Conservation (phyloP, 2,888 invertebrate genomes). For the Plagodis dolabraria region DNA sequence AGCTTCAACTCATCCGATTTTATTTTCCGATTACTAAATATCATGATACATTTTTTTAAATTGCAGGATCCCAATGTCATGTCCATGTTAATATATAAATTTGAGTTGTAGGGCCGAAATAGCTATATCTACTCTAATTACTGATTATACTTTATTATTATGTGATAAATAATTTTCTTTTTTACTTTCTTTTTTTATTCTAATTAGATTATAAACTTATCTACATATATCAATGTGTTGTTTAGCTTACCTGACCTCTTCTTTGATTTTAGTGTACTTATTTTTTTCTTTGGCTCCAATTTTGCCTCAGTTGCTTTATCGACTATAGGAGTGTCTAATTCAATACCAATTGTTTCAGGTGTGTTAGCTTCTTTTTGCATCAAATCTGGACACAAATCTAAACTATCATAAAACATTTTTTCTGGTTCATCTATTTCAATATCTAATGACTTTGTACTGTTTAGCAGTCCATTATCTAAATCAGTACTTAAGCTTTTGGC, state of each 20-base stretch:
- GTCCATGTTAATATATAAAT: too few relatives aligned
- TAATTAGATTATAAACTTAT: too few relatives aligned
- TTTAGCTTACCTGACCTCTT: neutral
- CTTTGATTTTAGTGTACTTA: neutral
- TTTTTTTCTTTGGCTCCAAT: constrained; percentile 1
- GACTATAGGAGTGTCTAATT: neutral
- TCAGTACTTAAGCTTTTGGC: constrained; percentile 18
- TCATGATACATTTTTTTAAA: too few relatives aligned
- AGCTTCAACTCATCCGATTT: too few relatives aligned
- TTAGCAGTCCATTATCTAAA: constrained; percentile 18
- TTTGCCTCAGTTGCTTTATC: neutral
- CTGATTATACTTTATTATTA: too few relatives aligned
- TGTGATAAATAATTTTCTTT: too few relatives aligned
- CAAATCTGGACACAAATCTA: constrained; percentile 22
- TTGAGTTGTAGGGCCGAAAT: too few relatives aligned
- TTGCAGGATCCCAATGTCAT: too few relatives aligned
- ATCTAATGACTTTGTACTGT: constrained; percentile 14
- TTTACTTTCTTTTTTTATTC: too few relatives aligned
- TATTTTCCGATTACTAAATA: too few relatives aligned
- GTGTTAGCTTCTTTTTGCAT: constrained; percentile 4
- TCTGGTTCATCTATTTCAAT: constrained; percentile 23
- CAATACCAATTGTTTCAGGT: constrained; percentile 1
- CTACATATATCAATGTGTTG: too few relatives aligned
- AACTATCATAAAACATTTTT: constrained; percentile 17
- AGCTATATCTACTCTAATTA: too few relatives aligned